Evolutionary conservation across 1,140 invertebrate genomes (phyloP).

Genomic region (Andricus grossulariae): DNA sequence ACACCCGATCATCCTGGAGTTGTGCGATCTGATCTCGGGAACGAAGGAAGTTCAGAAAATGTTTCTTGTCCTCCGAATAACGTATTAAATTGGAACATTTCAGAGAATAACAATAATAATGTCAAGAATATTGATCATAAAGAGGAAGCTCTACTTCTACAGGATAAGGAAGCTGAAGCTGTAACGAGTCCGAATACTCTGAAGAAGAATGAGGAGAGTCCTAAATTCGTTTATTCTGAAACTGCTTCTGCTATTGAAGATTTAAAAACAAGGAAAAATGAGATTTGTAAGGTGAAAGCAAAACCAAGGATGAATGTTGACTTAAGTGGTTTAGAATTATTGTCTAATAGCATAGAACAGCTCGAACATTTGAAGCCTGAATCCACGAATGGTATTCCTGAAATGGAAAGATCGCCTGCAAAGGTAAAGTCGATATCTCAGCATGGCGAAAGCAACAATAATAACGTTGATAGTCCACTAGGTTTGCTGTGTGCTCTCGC

Average conservation of each 20-base stretch:
- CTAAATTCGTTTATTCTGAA: not conserved
- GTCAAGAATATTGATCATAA: conserved; percentile 30
- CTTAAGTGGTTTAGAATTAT: conserved; percentile 86
- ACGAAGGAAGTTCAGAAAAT: not conserved
- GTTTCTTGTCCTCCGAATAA: conserved; percentile 21
- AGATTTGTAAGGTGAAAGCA: not conserved
- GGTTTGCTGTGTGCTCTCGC: conserved; percentile 89
- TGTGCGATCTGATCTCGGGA: not conserved
- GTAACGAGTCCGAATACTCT: conserved; percentile 8
- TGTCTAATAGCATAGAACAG: conserved; percentile 88
- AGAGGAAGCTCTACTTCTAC: not conserved
- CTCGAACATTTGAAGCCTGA: conserved; percentile 76
- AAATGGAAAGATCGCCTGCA: conserved; percentile 51
- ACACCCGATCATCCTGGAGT: conserved; percentile 33
- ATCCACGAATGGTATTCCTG: conserved; percentile 27
- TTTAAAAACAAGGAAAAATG: conserved; percentile 40
- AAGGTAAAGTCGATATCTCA: conserved; percentile 53
- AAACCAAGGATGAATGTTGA: conserved; percentile 76
- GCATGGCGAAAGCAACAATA: conserved; percentile 67
- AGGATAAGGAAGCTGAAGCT: not conserved
- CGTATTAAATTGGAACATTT: not conserved
- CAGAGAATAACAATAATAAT: conserved; percentile 41
- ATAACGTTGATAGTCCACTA: conserved; percentile 81
- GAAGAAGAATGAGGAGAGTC: not conserved
- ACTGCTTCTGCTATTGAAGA: conserved; percentile 17